phyloP scores from a whole-genome alignment of 2,888 invertebrate genomes.

The Drosophila neonasuta region DNA sequence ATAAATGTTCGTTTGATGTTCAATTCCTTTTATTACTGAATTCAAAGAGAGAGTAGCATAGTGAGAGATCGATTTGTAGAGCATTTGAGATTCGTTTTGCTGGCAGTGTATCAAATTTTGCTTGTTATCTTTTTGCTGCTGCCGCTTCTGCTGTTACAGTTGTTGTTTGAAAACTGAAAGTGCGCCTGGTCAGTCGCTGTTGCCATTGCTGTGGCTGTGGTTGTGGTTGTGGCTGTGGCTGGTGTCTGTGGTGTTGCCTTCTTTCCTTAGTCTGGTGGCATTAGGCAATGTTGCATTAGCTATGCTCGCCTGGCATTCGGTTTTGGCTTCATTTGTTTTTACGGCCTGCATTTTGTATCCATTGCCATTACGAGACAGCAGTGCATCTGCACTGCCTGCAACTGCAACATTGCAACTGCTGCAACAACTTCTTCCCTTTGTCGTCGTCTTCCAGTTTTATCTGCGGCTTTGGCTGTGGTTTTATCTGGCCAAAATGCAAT shows the following conservation, averaged over 20 bases:
- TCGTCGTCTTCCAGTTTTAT: slow-evolving; percentile 1
- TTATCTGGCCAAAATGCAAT: slow-evolving; percentile 37
- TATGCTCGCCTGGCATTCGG: slow-evolving; percentile 61
- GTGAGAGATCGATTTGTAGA: slow-evolving; percentile 12
- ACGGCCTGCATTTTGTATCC: slow-evolving; percentile 70
- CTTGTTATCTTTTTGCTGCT: slow-evolving; percentile 54
- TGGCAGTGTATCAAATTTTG: slow-evolving; percentile 20
- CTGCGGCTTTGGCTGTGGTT: slow-evolving; percentile 29
- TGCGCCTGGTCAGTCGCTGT: slow-evolving; percentile 57
- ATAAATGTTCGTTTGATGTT: too few relatives aligned
- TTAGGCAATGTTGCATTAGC: slow-evolving; percentile 70
- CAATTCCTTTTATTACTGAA: too few relatives aligned
- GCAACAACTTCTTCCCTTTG: slow-evolving; percentile 15
- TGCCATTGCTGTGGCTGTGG: neutral
- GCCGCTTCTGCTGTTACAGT: slow-evolving; percentile 49
- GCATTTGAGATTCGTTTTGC: slow-evolving; percentile 31
- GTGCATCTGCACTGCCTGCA: slow-evolving; percentile 19
- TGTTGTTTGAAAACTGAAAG: slow-evolving; percentile 73
- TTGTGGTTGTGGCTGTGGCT: neutral
- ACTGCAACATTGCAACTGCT: neutral
- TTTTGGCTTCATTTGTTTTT: slow-evolving; percentile 74
- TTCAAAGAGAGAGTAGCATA: neutral
- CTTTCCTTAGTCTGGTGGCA: slow-evolving; percentile 47
- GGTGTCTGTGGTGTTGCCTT: neutral
- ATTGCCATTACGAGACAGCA: slow-evolving; percentile 52